Base-by-base conservation (phyloP, 1,140 invertebrate genomes). In the Glossosoma conforme region DNA sequence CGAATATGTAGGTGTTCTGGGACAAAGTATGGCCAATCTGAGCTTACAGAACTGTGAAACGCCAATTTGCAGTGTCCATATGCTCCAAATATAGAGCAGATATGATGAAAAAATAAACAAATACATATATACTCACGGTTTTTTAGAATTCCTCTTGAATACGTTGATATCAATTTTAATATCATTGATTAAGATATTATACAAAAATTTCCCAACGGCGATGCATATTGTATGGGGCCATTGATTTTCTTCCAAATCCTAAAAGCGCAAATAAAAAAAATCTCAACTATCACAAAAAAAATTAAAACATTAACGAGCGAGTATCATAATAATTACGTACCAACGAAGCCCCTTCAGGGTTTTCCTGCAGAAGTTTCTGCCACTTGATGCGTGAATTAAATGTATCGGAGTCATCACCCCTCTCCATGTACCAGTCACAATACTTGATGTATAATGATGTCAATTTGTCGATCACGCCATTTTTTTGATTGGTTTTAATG, bases 121-220 rank as follows among this genome's bases (percentile, higher is more conserved):
- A 49, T 20, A 28, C 11, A n/a, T n/a, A n/a, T 3, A 38, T 36
- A 74, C 75, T 77, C 65, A 81, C 77, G 68, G 65, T 60, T 77
- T 66, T 63, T 76, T 67, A 48, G 33, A 63, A 56, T 80, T 79
- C 4, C 61, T 56, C 46, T 80, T 77, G 64, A 84, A 72, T 43
- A 81, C 69, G 60, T 86, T 86, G 4, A 82, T 70, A 67, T 91
- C 80, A 49, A 93, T 77, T 71, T 92, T 92, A 9, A 93, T 72
- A 66, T 94, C 89, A 38, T 85, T 82, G 50, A 93, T 76, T 8
- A 96, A 85, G 21, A 95, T 89, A 42, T 89, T 84, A 62, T 91
- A 93, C 0, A 96, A 73, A 65, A 93, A 93, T 60, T 85, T 85
- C 14, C 93, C 93, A 22, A 88, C 70, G 32, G 75, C 77, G 11